Conservation (phyloP, 2,797 vertebrate genomes). For the Gymnoscopelus microlampas region DNA sequence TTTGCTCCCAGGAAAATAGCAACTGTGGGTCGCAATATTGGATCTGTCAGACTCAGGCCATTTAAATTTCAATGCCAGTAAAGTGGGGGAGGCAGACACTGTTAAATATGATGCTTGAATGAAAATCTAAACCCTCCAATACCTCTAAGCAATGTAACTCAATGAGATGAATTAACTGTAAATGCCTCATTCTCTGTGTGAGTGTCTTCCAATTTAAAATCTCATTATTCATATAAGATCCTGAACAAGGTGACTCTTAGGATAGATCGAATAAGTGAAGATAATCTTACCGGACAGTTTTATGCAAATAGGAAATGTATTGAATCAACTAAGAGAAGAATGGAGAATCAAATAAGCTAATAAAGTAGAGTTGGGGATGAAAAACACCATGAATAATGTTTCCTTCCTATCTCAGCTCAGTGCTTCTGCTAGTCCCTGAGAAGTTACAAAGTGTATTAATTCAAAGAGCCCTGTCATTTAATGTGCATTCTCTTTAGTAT, state of each 20-base stretch:
- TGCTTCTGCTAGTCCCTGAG: conserved; percentile 69
- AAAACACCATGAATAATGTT: conserved; percentile 82
- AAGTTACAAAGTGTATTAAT: conserved; percentile 81
- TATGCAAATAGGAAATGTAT: conserved; percentile 88
- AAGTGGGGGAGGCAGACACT: conserved; percentile 81
- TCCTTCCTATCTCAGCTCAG: conserved; percentile 73
- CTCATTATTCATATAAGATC: conserved; percentile 89
- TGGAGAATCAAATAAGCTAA: conserved; percentile 87
- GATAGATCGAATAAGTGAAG: conserved; percentile 88
- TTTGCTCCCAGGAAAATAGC: conserved; percentile 84
- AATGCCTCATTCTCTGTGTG: conserved; percentile 87
- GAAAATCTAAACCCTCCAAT: conserved; percentile 88
- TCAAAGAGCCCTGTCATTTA: conserved; percentile 77
- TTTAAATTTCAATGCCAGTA: conserved; percentile 86
- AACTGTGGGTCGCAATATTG: conserved; percentile 84
- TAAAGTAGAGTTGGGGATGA: conserved; percentile 83
- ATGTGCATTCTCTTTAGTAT: conserved; percentile 72
- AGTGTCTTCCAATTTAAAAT: conserved; percentile 91
- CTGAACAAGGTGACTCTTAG: conserved; percentile 88
- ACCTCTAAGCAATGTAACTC: conserved; percentile 89
- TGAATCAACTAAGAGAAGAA: conserved; percentile 87
- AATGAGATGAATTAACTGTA: conserved; percentile 89
- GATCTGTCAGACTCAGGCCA: conserved; percentile 85
- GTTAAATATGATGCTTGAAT: conserved; percentile 88
- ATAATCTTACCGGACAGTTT: conserved; percentile 88